Percentiles rank a stretch among this genome's conserved stretches.
Conservation (phyloP, 1,140 invertebrate species). For the Trachelipus rathkii region DNA sequence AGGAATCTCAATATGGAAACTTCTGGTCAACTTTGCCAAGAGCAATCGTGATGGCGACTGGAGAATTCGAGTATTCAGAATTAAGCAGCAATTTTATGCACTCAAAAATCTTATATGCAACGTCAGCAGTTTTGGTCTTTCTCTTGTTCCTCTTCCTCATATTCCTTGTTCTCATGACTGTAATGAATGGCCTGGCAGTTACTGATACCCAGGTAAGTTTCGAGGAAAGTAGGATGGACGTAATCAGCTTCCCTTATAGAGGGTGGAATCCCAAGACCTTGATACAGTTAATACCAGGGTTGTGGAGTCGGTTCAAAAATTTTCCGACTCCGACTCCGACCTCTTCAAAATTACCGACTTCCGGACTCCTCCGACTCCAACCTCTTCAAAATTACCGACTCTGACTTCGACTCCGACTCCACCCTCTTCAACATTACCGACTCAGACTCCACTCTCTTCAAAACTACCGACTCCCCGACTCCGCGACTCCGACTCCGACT, state of each 20-base stretch:
- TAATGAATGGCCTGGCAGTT: slow-evolving; percentile 49
- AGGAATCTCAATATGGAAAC: slow-evolving; percentile 25
- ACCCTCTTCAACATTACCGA: too few species aligned
- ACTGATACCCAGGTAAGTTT: slow-evolving; percentile 45
- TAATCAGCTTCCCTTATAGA: neutral
- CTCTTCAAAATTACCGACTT: too few species aligned
- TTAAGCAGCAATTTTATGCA: slow-evolving; percentile 40
- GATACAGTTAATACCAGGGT: too few species aligned
- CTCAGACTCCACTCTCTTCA: too few species aligned
- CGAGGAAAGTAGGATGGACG: neutral
- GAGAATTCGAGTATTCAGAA: slow-evolving; percentile 47
- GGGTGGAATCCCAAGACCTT: too few species aligned
- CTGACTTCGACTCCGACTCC: too few species aligned
- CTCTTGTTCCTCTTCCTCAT: slow-evolving; percentile 48
- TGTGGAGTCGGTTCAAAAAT: too few species aligned
- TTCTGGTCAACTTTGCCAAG: slow-evolving; percentile 44
- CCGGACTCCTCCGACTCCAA: too few species aligned
- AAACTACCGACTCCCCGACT: too few species aligned
- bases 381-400: too few species aligned
- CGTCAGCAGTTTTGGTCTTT: slow-evolving; percentile 46
- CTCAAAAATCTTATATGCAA: neutral
- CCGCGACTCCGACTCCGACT: too few species aligned
- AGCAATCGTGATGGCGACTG: slow-evolving; percentile 47
- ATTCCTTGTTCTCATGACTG: slow-evolving; percentile 48
- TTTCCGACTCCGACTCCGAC: too few species aligned